Percentiles rank a stretch among this genome's conserved stretches.
Conservation (phyloP, 2,113 vertebrate species). For the Apteryx mantelli region DNA sequence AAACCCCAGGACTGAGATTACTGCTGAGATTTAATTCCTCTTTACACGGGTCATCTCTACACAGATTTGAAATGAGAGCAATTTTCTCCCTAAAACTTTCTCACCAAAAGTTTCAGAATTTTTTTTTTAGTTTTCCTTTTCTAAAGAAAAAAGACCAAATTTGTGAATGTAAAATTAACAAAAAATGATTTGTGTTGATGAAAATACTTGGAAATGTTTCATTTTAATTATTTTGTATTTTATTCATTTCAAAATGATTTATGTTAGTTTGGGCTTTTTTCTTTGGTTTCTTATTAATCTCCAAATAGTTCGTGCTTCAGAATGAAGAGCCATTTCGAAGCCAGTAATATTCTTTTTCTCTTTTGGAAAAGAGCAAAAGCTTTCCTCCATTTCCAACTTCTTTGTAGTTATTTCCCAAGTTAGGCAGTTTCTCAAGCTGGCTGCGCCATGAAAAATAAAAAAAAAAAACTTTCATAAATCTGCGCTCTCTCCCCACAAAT, state of each 20-base stretch:
- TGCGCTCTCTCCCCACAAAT: not conserved
- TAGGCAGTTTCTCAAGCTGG: not conserved
- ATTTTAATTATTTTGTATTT: not conserved
- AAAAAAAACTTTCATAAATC: not conserved
- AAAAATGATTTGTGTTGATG: not conserved
- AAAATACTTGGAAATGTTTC: not conserved
- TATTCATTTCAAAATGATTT: not conserved
- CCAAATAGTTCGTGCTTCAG: not conserved
- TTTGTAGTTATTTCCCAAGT: not conserved
- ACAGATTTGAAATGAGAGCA: not conserved
- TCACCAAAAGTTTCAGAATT: not conserved
- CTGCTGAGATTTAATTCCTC: conserved; percentile 25
- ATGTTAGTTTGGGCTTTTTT: not conserved
- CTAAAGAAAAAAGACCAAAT: not conserved
- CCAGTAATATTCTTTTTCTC: not conserved
- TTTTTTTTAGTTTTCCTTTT: not conserved
- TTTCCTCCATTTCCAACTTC: not conserved
- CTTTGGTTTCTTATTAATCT: not conserved
- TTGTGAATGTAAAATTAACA: not conserved
- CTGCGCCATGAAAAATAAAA: not conserved
- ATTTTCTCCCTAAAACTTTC: not conserved
- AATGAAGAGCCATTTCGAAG: not conserved
- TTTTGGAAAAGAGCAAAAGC: not conserved
- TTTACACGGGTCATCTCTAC: not conserved
- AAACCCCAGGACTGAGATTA: conserved; percentile 28